These are phyloP conservation scores for Himalopsyche phryganea DNA, from an alignment of 1,140 invertebrate genomes.

Conservation along the genomic window DNA sequence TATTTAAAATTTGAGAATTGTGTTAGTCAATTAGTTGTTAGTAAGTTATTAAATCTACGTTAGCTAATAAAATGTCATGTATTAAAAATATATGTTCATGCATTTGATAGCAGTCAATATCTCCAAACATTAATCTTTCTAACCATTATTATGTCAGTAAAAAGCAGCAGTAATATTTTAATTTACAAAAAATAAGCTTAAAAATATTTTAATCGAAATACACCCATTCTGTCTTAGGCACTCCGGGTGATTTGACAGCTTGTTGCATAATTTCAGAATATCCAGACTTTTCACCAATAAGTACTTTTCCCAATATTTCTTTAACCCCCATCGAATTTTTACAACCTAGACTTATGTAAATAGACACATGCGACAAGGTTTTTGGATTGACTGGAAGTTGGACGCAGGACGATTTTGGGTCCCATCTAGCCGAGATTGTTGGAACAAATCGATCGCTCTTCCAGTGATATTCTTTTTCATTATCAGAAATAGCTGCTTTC, in stretches of 20 bases:
- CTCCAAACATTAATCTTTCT: no score
- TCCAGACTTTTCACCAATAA: constrained; percentile 45
- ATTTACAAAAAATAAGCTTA: not conserved
- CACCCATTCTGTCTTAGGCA: constrained; percentile 49
- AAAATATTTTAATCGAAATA: constrained; percentile 41
- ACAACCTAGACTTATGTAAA: constrained; percentile 51
- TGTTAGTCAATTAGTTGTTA: no score
- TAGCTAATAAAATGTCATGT: no score
- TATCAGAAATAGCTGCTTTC: constrained; percentile 69
- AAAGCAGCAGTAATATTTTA: no score
- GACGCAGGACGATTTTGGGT: constrained; percentile 50
- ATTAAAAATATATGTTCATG: no score
- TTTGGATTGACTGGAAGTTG: constrained; percentile 46
- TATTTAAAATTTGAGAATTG: no score
- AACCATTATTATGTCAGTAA: no score
- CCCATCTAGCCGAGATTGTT: constrained; percentile 62
- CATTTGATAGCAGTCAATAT: no score
- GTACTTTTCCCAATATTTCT: constrained; percentile 50
- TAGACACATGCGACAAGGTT: constrained; percentile 46
- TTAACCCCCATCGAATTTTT: constrained; percentile 52
- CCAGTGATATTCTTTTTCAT: constrained; percentile 68
- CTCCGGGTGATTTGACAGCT: constrained; percentile 43
- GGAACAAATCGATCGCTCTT: constrained; percentile 70
- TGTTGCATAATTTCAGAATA: constrained; percentile 46
- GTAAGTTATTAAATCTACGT: no score